These are phyloP conservation scores for Oscheius sp. DNA, from an alignment of 2,888 invertebrate species.

Conservation along the genomic window DNA sequence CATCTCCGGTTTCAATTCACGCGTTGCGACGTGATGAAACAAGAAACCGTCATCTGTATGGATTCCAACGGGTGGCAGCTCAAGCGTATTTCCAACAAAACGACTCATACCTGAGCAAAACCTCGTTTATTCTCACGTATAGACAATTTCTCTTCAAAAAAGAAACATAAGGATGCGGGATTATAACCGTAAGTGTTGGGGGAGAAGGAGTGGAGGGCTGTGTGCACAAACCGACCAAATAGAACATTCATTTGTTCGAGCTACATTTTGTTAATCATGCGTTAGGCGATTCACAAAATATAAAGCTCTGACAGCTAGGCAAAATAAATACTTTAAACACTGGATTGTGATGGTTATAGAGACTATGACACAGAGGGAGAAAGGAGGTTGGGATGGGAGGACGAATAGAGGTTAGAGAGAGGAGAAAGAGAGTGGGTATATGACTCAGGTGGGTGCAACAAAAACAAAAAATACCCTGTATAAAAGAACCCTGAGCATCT, in stretches of 20 bases:
- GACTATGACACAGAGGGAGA: conserved; percentile 12
- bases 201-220: conserved; percentile 8
- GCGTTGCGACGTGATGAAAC: conserved; percentile 19
- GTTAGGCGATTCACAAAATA: conserved; percentile 24
- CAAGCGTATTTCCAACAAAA: not conserved
- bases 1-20: not conserved
- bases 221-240: conserved; percentile 2
- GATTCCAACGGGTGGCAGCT: conserved; percentile 9
- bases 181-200: conserved; percentile 14
- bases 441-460: conserved; percentile 10
- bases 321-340: conserved; percentile 32
- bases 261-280: conserved; percentile 16
- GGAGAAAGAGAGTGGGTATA: conserved; percentile 1
- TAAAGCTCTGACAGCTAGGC: conserved; percentile 20
- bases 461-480: conserved; percentile 31
- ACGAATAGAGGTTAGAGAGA: not conserved
- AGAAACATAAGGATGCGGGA: conserved; percentile 18
- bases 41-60: conserved; percentile 15
- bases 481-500: conserved; percentile 2
- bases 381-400: too few relatives aligned
- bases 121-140: conserved; percentile 20
- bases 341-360: not conserved
- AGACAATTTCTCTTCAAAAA: conserved; percentile 27
- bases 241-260: conserved; percentile 17
- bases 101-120: conserved; percentile 6